Evolutionary conservation across 2,888 invertebrate species (phyloP).

Genomic region (Gymnosoma rotundatum): DNA sequence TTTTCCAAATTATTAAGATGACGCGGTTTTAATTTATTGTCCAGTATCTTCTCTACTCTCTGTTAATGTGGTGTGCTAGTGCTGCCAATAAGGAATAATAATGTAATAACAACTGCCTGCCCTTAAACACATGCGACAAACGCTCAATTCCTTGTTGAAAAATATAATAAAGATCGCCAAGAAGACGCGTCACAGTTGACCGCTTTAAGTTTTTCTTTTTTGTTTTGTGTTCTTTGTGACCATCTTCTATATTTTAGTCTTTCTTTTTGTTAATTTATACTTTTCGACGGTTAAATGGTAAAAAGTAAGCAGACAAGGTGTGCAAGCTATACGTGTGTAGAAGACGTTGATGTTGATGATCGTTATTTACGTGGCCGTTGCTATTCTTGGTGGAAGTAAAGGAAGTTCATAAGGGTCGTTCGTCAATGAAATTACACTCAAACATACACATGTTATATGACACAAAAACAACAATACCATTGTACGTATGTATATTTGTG

Average conservation of each 20-base stretch:
- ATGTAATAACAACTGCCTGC: constrained; percentile 28
- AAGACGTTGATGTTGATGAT: constrained; percentile 35
- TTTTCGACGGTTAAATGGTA: constrained; percentile 37
- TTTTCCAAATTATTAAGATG: constrained; percentile 12
- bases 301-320: constrained; percentile 53
- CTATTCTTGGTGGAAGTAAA: constrained; percentile 52
- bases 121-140: constrained; percentile 45
- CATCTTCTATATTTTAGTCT: constrained; percentile 25
- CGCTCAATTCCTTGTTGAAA: constrained; percentile 17
- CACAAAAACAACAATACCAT: constrained; percentile 13
- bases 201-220: constrained; percentile 66
- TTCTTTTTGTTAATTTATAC: constrained; percentile 1
- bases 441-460: constrained; percentile 15
- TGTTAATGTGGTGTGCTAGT: background rate
- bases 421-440: constrained; percentile 38
- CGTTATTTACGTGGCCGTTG: constrained; percentile 38
- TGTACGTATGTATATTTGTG: background rate
- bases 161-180: constrained; percentile 63
- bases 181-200: constrained; percentile 71
- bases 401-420: constrained; percentile 69
- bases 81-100: background rate
- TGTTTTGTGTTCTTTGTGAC: constrained; percentile 12
- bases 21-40: constrained; percentile 3
- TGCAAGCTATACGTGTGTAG: constrained; percentile 56
- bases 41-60: constrained; percentile 5